These are phyloP conservation scores for Zygaena filipendulae DNA, from an alignment of 2,888 invertebrate genomes.

Conservation along the genomic window DNA sequence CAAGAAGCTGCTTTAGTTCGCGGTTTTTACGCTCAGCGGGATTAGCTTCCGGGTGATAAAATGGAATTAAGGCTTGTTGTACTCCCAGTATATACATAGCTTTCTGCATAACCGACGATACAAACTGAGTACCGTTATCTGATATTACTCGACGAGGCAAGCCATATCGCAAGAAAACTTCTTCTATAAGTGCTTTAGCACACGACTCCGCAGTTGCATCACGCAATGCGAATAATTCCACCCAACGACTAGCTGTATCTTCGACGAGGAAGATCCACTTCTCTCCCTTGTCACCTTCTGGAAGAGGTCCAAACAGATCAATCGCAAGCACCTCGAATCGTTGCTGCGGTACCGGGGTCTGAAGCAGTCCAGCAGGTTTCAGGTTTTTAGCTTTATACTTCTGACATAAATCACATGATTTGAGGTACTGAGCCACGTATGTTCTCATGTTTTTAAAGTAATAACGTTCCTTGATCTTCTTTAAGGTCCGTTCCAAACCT, in stretches of 20 bases:
- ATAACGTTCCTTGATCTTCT: constrained; percentile 7
- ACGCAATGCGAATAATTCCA: constrained; percentile 19
- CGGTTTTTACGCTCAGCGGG: constrained; percentile 27
- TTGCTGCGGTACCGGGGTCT: constrained; percentile 17
- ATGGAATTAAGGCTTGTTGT: constrained; percentile 18
- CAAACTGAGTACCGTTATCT: constrained; percentile 21
- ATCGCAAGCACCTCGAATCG: constrained; percentile 21
- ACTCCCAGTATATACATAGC: constrained; percentile 13
- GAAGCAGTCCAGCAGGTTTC: constrained; percentile 25
- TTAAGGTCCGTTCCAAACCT: constrained; percentile 13
- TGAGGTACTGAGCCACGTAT: constrained; percentile 7
- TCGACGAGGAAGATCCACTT: constrained; percentile 21
- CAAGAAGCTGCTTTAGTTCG: constrained; percentile 21
- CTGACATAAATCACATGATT: constrained; percentile 17
- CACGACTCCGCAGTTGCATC: constrained; percentile 17
- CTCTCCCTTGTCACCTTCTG: constrained; percentile 12
- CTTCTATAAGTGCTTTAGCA: too few species aligned
- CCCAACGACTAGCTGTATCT: constrained; percentile 19
- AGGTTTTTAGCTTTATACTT: constrained; percentile 22
- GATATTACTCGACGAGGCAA: constrained; percentile 17
- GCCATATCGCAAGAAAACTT: too few species aligned
- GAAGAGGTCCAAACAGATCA: constrained; percentile 22
- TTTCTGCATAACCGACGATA: constrained; percentile 19
- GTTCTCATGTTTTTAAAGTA: constrained; percentile 8
- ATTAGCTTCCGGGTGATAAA: constrained; percentile 29